These are phyloP conservation scores for Yasuhikotakia modesta DNA, from an alignment of 2,797 vertebrate species.

Conservation along the genomic window DNA sequence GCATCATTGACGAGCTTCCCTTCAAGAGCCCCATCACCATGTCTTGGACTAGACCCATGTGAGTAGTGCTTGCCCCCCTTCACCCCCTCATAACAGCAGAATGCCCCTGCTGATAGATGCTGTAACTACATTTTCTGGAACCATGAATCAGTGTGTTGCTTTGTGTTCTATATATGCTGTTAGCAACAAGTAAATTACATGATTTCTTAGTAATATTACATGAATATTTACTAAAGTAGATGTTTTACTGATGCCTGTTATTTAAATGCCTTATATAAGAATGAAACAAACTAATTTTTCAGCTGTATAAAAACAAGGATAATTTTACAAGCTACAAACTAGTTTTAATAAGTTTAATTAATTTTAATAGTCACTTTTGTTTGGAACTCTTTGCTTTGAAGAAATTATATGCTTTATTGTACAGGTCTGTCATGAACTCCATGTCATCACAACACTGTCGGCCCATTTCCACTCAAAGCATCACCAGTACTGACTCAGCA, in stretches of 20 bases:
- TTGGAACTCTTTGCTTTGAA: not conserved
- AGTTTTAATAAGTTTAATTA: too few relatives aligned
- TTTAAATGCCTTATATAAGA: too few relatives aligned
- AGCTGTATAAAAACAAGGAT: not conserved
- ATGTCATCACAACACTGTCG: conserved; percentile 91
- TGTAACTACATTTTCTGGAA: conserved; percentile 15
- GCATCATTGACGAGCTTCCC: conserved; percentile 96
- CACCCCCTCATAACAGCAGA: too few relatives aligned
- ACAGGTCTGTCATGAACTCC: conserved; percentile 85
- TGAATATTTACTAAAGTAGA: too few relatives aligned
- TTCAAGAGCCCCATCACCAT: conserved; percentile 96
- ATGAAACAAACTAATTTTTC: too few relatives aligned
- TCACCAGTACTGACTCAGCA: conserved; percentile 99
- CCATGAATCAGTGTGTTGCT: not conserved
- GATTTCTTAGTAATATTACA: too few relatives aligned
- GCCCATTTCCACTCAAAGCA: conserved; percentile 96
- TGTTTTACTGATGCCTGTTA: too few relatives aligned
- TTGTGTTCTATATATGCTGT: conserved; percentile 6
- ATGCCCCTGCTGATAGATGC: not conserved
- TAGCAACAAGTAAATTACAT: too few relatives aligned
- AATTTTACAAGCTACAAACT: not conserved
- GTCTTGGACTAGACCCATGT: conserved; percentile 95
- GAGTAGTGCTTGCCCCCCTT: conserved; percentile 68
- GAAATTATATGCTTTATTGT: conserved; percentile 3
- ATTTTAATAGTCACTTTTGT: not conserved